Evolutionary conservation across 2,113 vertebrate species (phyloP).

Genomic region (Euleptes europaea): DNA sequence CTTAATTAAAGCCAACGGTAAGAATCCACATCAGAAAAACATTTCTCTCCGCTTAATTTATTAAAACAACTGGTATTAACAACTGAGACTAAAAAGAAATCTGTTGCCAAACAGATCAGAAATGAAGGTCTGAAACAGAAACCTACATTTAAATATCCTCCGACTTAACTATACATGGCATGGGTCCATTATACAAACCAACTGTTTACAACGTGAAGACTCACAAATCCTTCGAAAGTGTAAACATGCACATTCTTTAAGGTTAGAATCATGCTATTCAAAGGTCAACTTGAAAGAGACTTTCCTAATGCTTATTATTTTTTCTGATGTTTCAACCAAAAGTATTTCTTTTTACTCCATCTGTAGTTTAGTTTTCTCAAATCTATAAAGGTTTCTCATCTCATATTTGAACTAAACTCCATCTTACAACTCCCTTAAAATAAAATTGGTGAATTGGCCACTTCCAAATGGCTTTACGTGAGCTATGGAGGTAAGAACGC

Average conservation of each 20-base stretch:
- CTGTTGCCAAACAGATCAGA: constrained; percentile 23
- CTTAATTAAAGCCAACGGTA: constrained; percentile 4
- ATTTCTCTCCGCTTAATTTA: neutral
- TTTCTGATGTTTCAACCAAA: neutral
- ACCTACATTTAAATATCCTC: constrained; percentile 24
- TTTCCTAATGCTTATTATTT: neutral
- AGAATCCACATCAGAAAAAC: neutral
- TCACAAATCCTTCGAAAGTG: neutral
- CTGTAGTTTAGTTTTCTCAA: neutral
- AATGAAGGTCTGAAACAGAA: constrained; percentile 10
- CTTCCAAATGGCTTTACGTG: neutral
- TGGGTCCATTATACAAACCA: constrained; percentile 10
- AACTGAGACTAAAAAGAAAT: constrained; percentile 22
- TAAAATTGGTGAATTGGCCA: neutral
- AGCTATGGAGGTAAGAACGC: neutral
- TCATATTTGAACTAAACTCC: neutral
- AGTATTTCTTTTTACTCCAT: neutral
- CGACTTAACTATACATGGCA: neutral
- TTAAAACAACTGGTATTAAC: neutral
- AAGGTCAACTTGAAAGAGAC: neutral
- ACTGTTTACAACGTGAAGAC: neutral
- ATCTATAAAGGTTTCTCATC: neutral
- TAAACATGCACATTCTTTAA: constrained; percentile 8
- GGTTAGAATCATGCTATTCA: constrained; percentile 14
- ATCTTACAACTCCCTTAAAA: neutral